These are phyloP conservation scores for Thereva nobilitata DNA, from an alignment of 2,888 invertebrate genomes.

Conservation along the genomic window DNA sequence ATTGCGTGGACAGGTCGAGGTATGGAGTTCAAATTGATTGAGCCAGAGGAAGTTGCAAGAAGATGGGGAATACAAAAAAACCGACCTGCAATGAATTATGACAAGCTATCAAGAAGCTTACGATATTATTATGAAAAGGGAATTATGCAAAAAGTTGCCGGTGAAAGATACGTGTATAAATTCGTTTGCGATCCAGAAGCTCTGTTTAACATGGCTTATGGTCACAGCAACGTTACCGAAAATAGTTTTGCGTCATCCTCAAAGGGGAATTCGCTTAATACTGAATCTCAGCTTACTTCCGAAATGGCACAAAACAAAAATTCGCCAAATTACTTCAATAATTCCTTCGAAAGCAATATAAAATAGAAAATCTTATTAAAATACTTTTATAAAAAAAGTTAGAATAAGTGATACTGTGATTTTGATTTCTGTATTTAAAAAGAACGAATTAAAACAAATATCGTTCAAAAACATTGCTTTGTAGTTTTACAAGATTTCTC, in stretches of 20 bases:
- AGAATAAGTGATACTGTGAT: slow-evolving; percentile 14
- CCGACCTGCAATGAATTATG: slow-evolving; percentile 96
- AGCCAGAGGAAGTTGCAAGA: slow-evolving; percentile 94
- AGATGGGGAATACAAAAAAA: slow-evolving; percentile 97
- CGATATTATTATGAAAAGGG: slow-evolving; percentile 98
- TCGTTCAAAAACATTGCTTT: too few species aligned
- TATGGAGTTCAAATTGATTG: slow-evolving; percentile 93
- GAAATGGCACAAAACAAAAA: slow-evolving; percentile 5
- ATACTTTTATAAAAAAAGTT: background rate
- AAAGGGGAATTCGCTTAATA: background rate
- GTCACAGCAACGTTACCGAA: slow-evolving; percentile 48
- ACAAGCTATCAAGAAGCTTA: slow-evolving; percentile 89
- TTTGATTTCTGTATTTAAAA: slow-evolving; percentile 17
- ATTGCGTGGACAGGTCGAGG: slow-evolving; percentile 96
- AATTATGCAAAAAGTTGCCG: slow-evolving; percentile 98
- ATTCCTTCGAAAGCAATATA: slow-evolving; percentile 14
- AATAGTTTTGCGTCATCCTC: slow-evolving; percentile 6
- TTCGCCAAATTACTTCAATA: slow-evolving; percentile 7
- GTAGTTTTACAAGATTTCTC: too few species aligned
- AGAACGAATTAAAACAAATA: background rate
- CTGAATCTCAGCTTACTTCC: slow-evolving; percentile 2
- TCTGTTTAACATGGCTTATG: slow-evolving; percentile 80
- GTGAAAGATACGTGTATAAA: slow-evolving; percentile 95
- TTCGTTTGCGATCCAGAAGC: slow-evolving; percentile 95
- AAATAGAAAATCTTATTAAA: background rate